phyloP scores from a whole-genome alignment of 2,888 invertebrate species.

The Mycalesis mineus region DNA sequence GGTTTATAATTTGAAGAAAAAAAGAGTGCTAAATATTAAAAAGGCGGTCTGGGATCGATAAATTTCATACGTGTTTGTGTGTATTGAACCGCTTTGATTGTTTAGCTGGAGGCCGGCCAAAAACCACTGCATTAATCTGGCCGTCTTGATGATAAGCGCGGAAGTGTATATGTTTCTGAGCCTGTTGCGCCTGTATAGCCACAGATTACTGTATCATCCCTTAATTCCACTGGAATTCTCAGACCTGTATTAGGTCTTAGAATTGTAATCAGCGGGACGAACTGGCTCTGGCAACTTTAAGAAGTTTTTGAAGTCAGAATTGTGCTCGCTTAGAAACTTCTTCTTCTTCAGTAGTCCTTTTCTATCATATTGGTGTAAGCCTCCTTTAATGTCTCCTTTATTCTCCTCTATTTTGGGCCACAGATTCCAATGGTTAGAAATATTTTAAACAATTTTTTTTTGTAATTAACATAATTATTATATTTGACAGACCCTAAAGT shows the following conservation, averaged over 20 bases:
- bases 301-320: too few species aligned
- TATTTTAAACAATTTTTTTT: too few species aligned
- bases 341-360: too few species aligned
- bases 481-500: too few species aligned
- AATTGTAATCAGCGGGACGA: neutral
- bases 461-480: too few species aligned
- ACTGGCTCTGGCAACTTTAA: too few species aligned
- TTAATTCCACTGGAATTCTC: slow-evolving; percentile 12
- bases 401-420: too few species aligned
- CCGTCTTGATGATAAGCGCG: slow-evolving; percentile 33
- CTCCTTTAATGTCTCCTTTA: too few species aligned
- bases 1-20: slow-evolving; percentile 46
- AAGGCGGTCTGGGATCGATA: slow-evolving; percentile 54
- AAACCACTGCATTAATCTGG: slow-evolving; percentile 42
- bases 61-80: slow-evolving; percentile 56
- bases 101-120: slow-evolving; percentile 65
- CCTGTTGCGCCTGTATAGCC: slow-evolving; percentile 10
- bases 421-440: too few species aligned
- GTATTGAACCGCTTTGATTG: slow-evolving; percentile 59
- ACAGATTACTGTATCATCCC: slow-evolving; percentile 11
- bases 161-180: slow-evolving; percentile 28
- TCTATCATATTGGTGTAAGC: too few species aligned
- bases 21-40: slow-evolving; percentile 54
- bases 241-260: slow-evolving; percentile 3
- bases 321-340: too few species aligned